A percentile compares a stretch with the other conserved stretches of the same genome.
phyloP scores from a whole-genome alignment of 2,888 invertebrate species.

The Euplexia lucipara region DNA sequence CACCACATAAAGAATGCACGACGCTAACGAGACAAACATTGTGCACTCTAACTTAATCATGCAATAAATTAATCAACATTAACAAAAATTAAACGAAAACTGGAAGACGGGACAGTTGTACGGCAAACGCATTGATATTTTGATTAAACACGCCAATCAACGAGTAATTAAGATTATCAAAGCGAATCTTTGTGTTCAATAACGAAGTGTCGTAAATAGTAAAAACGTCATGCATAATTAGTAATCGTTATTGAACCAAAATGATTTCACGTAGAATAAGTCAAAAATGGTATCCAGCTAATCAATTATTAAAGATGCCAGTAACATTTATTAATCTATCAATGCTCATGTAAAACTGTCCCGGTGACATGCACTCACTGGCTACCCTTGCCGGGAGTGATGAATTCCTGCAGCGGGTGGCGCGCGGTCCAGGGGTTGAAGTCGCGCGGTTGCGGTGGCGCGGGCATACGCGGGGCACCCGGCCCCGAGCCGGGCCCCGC shows the following conservation, averaged over 20 bases:
- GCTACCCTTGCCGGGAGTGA: slow-evolving; percentile 72
- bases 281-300: slow-evolving; percentile 5
- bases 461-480: slow-evolving; percentile 56
- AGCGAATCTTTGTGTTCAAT: slow-evolving; percentile 5
- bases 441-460: slow-evolving; percentile 69
- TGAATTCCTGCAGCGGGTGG: slow-evolving; percentile 83
- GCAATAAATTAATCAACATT: slow-evolving; percentile 84
- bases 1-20: slow-evolving; percentile 61
- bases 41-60: slow-evolving; percentile 74
- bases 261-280: slow-evolving; percentile 13
- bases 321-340: slow-evolving; percentile 17
- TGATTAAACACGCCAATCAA: slow-evolving; percentile 4
- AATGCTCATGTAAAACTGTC: slow-evolving; percentile 51
- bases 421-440: slow-evolving; percentile 87
- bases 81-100: slow-evolving; percentile 77
- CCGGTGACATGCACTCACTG: slow-evolving; percentile 72
- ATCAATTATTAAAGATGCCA: background rate
- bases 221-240: background rate
- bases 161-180: background rate
- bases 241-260: background rate
- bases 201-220: slow-evolving; percentile 13
- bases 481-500: slow-evolving; percentile 32
- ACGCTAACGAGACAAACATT: slow-evolving; percentile 71
- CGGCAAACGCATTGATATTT: slow-evolving; percentile 42
- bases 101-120: slow-evolving; percentile 59